Base-by-base conservation (phyloP, 2,888 invertebrate species). In the Amphimallon solstitiale region DNA sequence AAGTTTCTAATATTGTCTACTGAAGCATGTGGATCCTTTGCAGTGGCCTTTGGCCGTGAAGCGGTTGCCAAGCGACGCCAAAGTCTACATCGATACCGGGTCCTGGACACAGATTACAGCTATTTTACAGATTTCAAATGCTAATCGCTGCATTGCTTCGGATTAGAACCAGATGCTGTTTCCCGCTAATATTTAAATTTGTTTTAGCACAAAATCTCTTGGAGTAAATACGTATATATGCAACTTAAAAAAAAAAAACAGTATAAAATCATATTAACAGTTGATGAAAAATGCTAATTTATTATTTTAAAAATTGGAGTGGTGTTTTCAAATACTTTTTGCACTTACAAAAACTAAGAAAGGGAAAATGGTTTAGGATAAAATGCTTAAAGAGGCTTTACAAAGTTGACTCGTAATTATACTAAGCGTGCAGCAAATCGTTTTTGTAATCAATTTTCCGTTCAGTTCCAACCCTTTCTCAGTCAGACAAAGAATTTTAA, bases 61-160 rank as follows among this genome's bases (percentile, higher is more conserved):
- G 69, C 69, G 73, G 79, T 79, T 79, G 79, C 79, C 77, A 77
- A 64, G 79, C 79, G 77, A 79, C 79, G 72, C 63, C 65, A 46
- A 70, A 71, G 68, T 69, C 68, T 71, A 74, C 78, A 76, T 78
- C 76, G 76, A 78, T 77, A 76, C 74, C 63, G 46, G 59, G 63
- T 65, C 61, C 61, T 52, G 61, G 61, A 61, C 76, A 72, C 77
- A 76, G 78, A 78, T 79, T 78, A 77, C 75, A 76, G 76, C 77
- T 76, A 78, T 78, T 79, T 78, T 76, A 77, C 77, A 77, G 77
- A 79, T 79, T 79, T 77, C 78, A 77, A 77, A 78, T 79, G 79
- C 78, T 78, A 78, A 79, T 79, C 75, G 75, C 56, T 46, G 66
- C 56, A 56, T 48, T 63, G 65, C 62, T 54, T 60, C 59, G 67